Evolutionary conservation across 2,888 invertebrate species (phyloP).

Genomic region (Rhagium mordax): DNA sequence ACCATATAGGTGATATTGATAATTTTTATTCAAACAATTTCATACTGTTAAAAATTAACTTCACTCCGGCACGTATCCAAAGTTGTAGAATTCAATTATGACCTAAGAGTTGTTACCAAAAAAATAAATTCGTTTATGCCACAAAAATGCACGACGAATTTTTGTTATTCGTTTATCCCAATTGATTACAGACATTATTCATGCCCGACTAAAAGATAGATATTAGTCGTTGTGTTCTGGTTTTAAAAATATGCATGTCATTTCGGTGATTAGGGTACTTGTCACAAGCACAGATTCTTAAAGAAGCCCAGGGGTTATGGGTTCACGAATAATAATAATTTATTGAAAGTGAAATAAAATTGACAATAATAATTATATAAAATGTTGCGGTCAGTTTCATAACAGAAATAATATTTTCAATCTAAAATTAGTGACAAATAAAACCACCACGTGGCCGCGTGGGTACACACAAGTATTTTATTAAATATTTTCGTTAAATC

Average conservation of each 20-base stretch:
- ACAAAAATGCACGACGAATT: not conserved
- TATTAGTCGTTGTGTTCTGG: not conserved
- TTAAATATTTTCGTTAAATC: slow-evolving; percentile 25
- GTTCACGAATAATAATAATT: too few species aligned
- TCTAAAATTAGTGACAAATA: not conserved
- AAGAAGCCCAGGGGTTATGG: too few species aligned
- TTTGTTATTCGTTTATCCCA: not conserved
- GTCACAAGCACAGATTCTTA: not conserved
- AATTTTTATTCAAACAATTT: too few species aligned
- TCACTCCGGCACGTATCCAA: too few species aligned
- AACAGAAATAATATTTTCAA: not conserved
- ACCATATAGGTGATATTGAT: too few species aligned
- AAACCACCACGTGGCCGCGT: not conserved
- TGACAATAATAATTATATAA: too few species aligned
- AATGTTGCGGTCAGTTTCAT: not conserved
- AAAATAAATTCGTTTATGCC: not conserved
- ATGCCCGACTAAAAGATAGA: not conserved
- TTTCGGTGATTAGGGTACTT: not conserved
- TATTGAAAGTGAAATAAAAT: too few species aligned
- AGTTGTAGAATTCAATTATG: too few species aligned
- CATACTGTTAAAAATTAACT: too few species aligned
- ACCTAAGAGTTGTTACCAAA: not conserved
- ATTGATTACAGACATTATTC: not conserved
- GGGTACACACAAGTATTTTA: not conserved
- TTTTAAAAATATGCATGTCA: not conserved